phyloP scores from a whole-genome alignment of 2,888 invertebrate genomes.

The Eueremaeus valkanovi region DNA sequence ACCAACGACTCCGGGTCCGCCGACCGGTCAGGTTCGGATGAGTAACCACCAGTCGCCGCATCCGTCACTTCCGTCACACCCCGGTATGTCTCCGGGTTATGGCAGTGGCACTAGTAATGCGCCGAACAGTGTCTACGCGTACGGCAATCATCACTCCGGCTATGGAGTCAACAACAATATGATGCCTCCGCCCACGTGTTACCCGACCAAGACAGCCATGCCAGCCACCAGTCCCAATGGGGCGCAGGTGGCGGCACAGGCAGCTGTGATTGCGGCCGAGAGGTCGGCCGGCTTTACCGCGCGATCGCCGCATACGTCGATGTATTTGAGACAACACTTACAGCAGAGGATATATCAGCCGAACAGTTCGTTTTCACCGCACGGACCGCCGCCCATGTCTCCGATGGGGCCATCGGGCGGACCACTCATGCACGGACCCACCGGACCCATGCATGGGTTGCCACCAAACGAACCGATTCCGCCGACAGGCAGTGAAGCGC shows the following conservation, averaged over 20 bases:
- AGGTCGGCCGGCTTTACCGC: conserved; percentile 49
- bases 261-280: conserved; percentile 48
- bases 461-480: conserved; percentile 40
- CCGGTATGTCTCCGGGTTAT: conserved; percentile 61
- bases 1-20: conserved; percentile 13
- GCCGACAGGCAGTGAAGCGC: conserved; percentile 42
- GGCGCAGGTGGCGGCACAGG: conserved; percentile 48
- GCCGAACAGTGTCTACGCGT: conserved; percentile 48
- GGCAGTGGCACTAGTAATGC: conserved; percentile 49
- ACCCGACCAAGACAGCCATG: conserved; percentile 43
- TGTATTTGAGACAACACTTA: conserved; percentile 62
- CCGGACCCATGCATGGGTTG: conserved; percentile 33
- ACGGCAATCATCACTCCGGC: conserved; percentile 49
- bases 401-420: conserved; percentile 17
- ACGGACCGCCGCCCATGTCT: conserved; percentile 20
- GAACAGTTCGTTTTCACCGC: background rate
- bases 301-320: conserved; percentile 53
- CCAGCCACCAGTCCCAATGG: conserved; percentile 44
- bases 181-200: conserved; percentile 49
- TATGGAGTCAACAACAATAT: conserved; percentile 48
- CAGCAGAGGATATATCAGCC: conserved; percentile 48
- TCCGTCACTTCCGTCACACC: conserved; percentile 67
- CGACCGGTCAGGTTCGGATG: conserved; percentile 57
- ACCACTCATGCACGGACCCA: conserved; percentile 28
- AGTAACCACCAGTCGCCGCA: conserved; percentile 89